Evolutionary conservation across 1,140 invertebrate species (phyloP).

Genomic region (Bilobella aurantiaca): DNA sequence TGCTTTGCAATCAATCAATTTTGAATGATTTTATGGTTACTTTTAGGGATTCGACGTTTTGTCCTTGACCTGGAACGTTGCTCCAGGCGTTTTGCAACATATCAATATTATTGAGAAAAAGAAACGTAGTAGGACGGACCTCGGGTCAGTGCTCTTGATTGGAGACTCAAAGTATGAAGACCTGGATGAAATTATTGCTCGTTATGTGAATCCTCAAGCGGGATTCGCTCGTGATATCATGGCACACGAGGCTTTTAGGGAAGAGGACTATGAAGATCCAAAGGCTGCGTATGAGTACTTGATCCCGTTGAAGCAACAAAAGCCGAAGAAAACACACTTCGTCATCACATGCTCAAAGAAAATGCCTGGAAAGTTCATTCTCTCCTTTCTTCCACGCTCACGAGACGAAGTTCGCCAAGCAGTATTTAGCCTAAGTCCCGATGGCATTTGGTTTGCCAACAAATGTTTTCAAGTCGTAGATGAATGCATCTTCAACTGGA

Average conservation of each 20-base stretch:
- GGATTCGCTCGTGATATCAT: constrained; percentile 73
- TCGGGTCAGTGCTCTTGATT: constrained; percentile 80
- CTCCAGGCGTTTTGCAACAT: constrained; percentile 54
- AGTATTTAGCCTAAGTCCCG: neutral
- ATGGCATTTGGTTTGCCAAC: neutral
- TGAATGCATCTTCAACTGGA: too few relatives aligned
- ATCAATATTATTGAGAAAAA: constrained; percentile 89
- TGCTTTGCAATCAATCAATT: too few relatives aligned
- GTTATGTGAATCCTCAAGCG: constrained; percentile 92
- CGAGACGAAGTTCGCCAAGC: neutral
- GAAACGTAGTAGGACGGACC: constrained; percentile 89
- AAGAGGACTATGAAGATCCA: neutral
- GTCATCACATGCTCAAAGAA: neutral
- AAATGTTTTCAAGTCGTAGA: neutral
- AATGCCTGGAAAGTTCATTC: neutral
- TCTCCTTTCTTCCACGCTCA: neutral
- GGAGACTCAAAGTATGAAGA: constrained; percentile 86
- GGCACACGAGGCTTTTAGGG: neutral
- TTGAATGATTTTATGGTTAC: too few relatives aligned
- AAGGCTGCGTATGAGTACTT: neutral
- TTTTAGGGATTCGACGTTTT: neutral
- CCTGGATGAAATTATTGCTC: constrained; percentile 94
- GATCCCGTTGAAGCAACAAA: neutral
- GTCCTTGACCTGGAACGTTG: neutral
- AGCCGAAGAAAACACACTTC: neutral